Conservation (phyloP, 2,113 vertebrate species). For the Enhydra lutris region DNA sequence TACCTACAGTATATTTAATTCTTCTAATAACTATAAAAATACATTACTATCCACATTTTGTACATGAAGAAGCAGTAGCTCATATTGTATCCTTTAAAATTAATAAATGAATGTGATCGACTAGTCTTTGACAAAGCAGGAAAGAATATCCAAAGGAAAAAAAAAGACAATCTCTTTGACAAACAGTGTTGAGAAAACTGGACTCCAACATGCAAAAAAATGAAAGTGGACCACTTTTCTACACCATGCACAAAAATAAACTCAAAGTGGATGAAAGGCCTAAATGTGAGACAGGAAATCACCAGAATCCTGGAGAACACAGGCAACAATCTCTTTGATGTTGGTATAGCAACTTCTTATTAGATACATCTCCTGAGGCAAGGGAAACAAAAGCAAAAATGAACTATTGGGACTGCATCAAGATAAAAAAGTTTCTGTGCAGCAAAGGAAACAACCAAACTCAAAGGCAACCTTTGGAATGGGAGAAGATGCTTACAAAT, state of each 20-base stretch:
- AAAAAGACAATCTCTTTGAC: neutral
- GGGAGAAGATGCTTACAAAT: neutral
- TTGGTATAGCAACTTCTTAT: neutral
- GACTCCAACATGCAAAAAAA: neutral
- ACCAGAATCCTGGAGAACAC: neutral
- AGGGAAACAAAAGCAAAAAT: neutral
- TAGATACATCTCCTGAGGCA: neutral
- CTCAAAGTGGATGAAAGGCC: neutral
- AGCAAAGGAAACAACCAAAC: neutral
- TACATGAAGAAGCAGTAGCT: neutral
- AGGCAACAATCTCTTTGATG: neutral
- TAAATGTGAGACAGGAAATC: neutral
- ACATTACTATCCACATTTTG: neutral
- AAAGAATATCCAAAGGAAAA: neutral
- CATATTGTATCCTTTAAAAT: neutral
- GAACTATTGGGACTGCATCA: neutral
- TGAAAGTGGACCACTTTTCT: neutral
- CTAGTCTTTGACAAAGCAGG: neutral
- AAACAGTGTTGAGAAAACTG: neutral
- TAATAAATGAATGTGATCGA: neutral
- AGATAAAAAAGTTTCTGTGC: neutral
- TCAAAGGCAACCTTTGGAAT: neutral
- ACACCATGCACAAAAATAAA: neutral
- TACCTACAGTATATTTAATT: neutral
- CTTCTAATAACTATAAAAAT: neutral